Evolutionary conservation across 1,140 invertebrate genomes (phyloP), one percentile per base, ranked within the genome.

Genomic region (Meloidogyne hapla): DNA sequence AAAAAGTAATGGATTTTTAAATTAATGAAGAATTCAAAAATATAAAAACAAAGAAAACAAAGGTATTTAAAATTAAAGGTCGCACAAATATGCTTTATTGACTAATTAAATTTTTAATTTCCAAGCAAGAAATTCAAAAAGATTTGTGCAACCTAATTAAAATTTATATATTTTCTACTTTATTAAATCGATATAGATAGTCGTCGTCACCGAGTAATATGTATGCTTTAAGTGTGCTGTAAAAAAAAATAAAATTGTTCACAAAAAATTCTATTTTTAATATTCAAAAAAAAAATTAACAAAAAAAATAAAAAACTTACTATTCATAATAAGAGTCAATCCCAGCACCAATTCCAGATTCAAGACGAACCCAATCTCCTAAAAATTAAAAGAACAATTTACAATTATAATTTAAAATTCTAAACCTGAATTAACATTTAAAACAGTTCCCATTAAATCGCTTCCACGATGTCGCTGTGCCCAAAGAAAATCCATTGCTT

Each of bases 301-400:
- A n/a, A n/a, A n/a, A n/a, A n/a, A n/a, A n/a, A n/a, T n/a, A n/a
- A n/a, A 98, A 33, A 21, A 98, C 90, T 80, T 94, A 93, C 88
- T 99, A 99, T 88, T 98, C 96, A 88, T 98, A 98, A 88, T 98
- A 99, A 0, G 94, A 97, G 88, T 99, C 96, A 80, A 98, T 98
- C 12, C 96, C 96, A 61, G 96, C 96, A n/a, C 96, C 96, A 23
- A 98, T 94, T 3, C 95, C 95, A 38, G 94, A 94, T 88, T 98
- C 95, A 89, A 82, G 62, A 21, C 83, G 71, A 63, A 73, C 64
- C 71, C 71, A 73, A 63, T 73, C 71, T 8, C 67, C 76, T 77
- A 26, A 56, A 13, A 77, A 64, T 23, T 33, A 71, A 26, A 4
- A 10, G 23, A 13, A 62, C 26, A 66, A 40, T 26, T 10, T 75